Evolutionary conservation across 1,140 invertebrate species (phyloP), one percentile per base, ranked within the genome.

Genomic region (Rhynchophorus ferrugineus): DNA sequence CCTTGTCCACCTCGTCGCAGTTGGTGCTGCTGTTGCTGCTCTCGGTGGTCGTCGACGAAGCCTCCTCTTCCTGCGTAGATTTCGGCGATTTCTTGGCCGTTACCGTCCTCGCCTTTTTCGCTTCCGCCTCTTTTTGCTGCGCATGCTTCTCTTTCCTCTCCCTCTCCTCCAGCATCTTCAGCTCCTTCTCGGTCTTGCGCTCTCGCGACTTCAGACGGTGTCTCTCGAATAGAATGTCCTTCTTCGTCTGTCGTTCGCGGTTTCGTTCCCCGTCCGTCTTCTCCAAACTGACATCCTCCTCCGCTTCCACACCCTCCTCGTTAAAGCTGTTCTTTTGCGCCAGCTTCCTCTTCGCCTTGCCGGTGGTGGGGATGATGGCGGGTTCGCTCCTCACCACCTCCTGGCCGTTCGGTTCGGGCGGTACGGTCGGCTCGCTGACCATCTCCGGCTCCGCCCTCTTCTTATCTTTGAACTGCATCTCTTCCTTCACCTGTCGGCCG

Each of bases 1-100:
- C 61, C 60, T 67, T 69, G 17, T 68, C 64, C 24, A 56, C 53
- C 47, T 69, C 67, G 13, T 66, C 64, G 38, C 61, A 62, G 54
- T 63, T 66, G 14, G 54, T 56, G 33, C 61, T 62, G 57, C 56
- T 60, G 43, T 44, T 46, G 43, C 55, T 61, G 38, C 81, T 82
- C 61, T 86, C 83, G 8, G 83, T 85, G 3, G 83, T 85, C 0
- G 83, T 84, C 1, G 84, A 85, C 8, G 82, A 85, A 1, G 80
- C 80, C 58, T 85, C 83, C 61, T 84, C 82, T 63, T 82, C 80
- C 8, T 71, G 73, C 53, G 68, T 73, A 55, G 70, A 67, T 55
- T 69, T 56, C 33, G 37, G 37, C 44, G 44, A 56, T 44, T 44
- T 56, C 53, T 62, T 65, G 46, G 18, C 41, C 42, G 47, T 41